Evolutionary conservation across 2,797 vertebrate species (phyloP).

Genomic region (Hippopotamyrus pictus): DNA sequence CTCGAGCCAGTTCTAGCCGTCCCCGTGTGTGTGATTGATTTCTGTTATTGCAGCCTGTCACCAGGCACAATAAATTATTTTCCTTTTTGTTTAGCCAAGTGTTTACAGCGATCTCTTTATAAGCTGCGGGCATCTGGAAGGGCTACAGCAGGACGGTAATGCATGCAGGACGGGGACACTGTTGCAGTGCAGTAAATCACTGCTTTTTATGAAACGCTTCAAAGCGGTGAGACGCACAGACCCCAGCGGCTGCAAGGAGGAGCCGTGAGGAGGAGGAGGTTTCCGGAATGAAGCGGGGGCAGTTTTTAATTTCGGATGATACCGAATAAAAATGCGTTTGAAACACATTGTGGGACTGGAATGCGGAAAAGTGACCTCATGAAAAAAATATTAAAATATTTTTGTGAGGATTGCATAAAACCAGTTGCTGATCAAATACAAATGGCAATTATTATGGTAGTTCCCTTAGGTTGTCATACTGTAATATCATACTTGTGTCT

Average conservation of each 20-base stretch:
- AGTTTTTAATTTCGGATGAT: neutral
- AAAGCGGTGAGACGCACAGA: slow-evolving; percentile 36
- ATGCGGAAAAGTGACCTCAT: neutral
- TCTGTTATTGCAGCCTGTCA: slow-evolving; percentile 48
- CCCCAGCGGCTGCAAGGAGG: neutral
- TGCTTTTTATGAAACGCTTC: slow-evolving; percentile 44
- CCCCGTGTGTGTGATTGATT: slow-evolving; percentile 58
- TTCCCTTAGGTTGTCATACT: neutral
- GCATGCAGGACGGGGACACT: slow-evolving; percentile 61
- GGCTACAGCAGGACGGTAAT: slow-evolving; percentile 69
- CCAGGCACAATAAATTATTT: slow-evolving; percentile 60
- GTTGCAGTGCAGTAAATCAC: slow-evolving; percentile 55
- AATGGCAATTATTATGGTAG: neutral
- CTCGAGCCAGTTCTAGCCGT: slow-evolving; percentile 45
- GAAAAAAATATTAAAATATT: neutral
- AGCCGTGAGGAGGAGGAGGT: neutral
- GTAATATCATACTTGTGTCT: neutral
- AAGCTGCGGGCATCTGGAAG: slow-evolving; percentile 70
- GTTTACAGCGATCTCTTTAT: slow-evolving; percentile 61
- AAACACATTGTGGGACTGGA: neutral
- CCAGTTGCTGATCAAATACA: neutral
- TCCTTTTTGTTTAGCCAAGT: slow-evolving; percentile 67
- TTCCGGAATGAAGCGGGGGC: neutral
- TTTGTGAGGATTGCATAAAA: neutral
- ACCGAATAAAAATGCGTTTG: neutral